Percentiles rank a stretch among this genome's conserved stretches.
Evolutionary conservation across 2,797 vertebrate species (phyloP).

Genomic region (Acrocephalus scirpaceus): DNA sequence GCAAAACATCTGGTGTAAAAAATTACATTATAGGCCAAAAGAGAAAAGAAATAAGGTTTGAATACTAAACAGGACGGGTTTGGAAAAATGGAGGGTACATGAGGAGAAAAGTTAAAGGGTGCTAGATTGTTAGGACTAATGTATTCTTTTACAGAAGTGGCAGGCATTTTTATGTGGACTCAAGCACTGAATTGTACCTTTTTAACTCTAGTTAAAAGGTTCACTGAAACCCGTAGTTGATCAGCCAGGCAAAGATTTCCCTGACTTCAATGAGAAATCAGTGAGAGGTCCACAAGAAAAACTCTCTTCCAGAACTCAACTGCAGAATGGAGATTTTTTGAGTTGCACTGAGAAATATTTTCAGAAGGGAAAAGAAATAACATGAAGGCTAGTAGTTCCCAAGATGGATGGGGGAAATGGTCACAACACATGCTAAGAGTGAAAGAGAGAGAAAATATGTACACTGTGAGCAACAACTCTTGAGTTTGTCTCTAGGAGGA

Average conservation of each 20-base stretch:
- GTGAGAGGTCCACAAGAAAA: background rate
- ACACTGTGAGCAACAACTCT: background rate
- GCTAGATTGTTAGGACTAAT: background rate
- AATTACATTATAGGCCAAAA: background rate
- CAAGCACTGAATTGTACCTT: background rate
- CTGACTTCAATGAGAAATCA: background rate
- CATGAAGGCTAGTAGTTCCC: background rate
- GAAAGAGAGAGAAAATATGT: background rate
- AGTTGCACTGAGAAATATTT: background rate
- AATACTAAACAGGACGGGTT: background rate
- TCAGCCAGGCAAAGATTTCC: background rate
- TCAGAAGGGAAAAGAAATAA: background rate
- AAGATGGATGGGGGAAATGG: background rate
- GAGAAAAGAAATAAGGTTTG: background rate
- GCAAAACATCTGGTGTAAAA: constrained; percentile 32
- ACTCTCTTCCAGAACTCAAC: background rate
- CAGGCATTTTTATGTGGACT: background rate
- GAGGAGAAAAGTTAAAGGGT: background rate
- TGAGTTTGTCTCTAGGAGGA: background rate
- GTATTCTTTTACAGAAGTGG: background rate
- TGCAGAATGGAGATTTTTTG: background rate
- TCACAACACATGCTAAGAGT: background rate
- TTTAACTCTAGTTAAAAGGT: background rate
- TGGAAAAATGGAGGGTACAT: background rate
- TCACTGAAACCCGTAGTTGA: background rate